These are phyloP conservation scores for Zoanthus gigantus DNA, from an alignment of 92 coral and sea anemone species.

Conservation along the genomic window DNA sequence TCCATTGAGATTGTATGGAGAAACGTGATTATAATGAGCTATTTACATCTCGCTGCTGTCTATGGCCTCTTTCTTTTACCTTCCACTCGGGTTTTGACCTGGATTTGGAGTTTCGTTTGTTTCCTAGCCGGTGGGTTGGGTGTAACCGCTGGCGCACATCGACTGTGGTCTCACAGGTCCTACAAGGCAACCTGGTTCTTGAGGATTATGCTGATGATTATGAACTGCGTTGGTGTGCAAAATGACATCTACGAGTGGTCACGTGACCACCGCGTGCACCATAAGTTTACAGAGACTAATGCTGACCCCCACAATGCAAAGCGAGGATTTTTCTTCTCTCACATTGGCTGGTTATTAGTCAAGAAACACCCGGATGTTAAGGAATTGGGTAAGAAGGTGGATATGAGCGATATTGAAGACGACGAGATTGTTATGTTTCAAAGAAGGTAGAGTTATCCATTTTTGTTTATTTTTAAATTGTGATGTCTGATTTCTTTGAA, in stretches of 20 bases:
- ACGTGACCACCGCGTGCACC: constrained; percentile 82
- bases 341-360: constrained; percentile 73
- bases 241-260: constrained; percentile 78
- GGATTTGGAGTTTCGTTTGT: constrained; percentile 57
- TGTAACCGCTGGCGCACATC: constrained; percentile 72
- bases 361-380: constrained; percentile 76
- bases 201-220: constrained; percentile 56
- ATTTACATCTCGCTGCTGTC: constrained; percentile 63
- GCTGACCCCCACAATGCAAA: constrained; percentile 84
- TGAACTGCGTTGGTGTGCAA: constrained; percentile 67
- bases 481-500: neutral
- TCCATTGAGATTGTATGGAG: constrained; percentile 62
- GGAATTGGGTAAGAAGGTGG: constrained; percentile 55
- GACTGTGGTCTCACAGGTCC: constrained; percentile 82
- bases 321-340: constrained; percentile 76
- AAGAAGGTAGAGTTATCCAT: constrained; percentile 42
- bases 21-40: constrained; percentile 58
- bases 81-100: constrained; percentile 53
- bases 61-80: constrained; percentile 73
- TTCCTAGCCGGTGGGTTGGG: constrained; percentile 63
- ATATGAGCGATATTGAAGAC: constrained; percentile 69
- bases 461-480: neutral
- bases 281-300: constrained; percentile 76
- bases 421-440: constrained; percentile 82
- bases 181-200: constrained; percentile 73